These are phyloP conservation scores for Barypeithes pellucidus DNA, from an alignment of 2,888 invertebrate species.

Conservation along the genomic window DNA sequence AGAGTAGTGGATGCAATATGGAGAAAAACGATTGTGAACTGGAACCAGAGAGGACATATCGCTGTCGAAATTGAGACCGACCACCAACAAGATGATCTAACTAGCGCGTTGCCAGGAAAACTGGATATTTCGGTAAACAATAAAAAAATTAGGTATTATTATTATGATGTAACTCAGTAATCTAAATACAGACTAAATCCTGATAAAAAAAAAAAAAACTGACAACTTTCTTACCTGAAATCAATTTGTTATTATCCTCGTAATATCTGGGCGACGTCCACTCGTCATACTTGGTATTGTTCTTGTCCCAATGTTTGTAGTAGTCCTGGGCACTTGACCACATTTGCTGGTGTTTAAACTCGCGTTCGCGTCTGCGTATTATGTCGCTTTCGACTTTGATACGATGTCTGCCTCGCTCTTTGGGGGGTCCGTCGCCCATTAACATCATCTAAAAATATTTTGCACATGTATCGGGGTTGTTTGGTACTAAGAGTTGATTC, in stretches of 20 bases:
- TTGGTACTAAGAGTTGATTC: not conserved
- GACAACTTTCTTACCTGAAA: slow-evolving; percentile 60
- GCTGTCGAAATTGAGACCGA: too few species aligned
- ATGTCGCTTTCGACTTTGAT: slow-evolving; percentile 63
- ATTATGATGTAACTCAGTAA: too few species aligned
- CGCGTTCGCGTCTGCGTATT: slow-evolving; percentile 65
- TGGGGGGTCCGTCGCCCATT: slow-evolving; percentile 52
- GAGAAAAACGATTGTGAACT: too few species aligned
- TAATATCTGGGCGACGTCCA: slow-evolving; percentile 75
- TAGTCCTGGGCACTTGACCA: slow-evolving; percentile 67
- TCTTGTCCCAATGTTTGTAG: slow-evolving; percentile 65
- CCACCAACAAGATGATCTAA: too few species aligned
- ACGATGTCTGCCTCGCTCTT: slow-evolving; percentile 58
- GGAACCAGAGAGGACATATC: too few species aligned
- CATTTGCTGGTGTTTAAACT: slow-evolving; percentile 63
- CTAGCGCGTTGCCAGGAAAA: too few species aligned
- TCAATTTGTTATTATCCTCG: slow-evolving; percentile 69
- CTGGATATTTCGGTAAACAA: too few species aligned
- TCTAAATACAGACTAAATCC: too few species aligned
- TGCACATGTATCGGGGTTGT: slow-evolving; percentile 40
- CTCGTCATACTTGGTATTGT: slow-evolving; percentile 66
- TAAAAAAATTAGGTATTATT: too few species aligned
- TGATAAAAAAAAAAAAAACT: too few species aligned
- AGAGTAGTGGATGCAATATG: too few species aligned
- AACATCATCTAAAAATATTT: slow-evolving; percentile 52